Conservation (phyloP, 2,888 invertebrate genomes). For the Melipona beecheii region DNA sequence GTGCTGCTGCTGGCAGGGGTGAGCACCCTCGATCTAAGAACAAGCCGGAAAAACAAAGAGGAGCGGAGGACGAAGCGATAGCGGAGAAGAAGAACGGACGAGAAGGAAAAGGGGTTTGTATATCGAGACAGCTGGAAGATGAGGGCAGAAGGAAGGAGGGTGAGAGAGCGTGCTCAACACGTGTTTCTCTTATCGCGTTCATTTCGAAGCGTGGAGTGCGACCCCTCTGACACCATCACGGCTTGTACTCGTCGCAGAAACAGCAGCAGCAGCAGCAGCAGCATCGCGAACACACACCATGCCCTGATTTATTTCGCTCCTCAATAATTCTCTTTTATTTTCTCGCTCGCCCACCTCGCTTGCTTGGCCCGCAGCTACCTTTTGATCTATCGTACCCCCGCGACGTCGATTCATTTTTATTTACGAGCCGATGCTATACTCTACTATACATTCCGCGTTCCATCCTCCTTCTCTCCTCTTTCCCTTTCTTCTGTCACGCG, state of each 20-base stretch:
- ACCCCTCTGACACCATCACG: slow-evolving; percentile 59
- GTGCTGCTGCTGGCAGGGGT: background rate
- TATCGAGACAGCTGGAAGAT: slow-evolving; percentile 56
- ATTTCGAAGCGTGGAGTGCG: slow-evolving; percentile 73
- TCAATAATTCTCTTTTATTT: slow-evolving; percentile 79
- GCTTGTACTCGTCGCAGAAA: slow-evolving; percentile 30
- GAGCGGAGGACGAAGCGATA: slow-evolving; percentile 43
- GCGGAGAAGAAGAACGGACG: slow-evolving; percentile 25
- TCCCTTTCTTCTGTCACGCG: background rate
- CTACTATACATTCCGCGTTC: slow-evolving; percentile 17
- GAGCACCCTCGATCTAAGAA: slow-evolving; percentile 24
- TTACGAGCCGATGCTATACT: slow-evolving; percentile 72
- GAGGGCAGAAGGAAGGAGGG: slow-evolving; percentile 52
- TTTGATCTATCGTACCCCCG: slow-evolving; percentile 71
- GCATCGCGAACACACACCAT: slow-evolving; percentile 43
- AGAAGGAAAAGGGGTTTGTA: slow-evolving; percentile 41
- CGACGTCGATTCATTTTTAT: slow-evolving; percentile 77
- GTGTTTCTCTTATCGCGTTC: slow-evolving; percentile 81
- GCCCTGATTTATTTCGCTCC: slow-evolving; percentile 78
- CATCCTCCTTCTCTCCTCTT: background rate
- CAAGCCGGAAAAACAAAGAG: slow-evolving; percentile 42
- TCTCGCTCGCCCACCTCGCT: slow-evolving; percentile 46
- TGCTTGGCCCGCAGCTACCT: slow-evolving; percentile 60
- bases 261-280: slow-evolving; percentile 25
- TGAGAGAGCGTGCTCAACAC: slow-evolving; percentile 79